Evolutionary conservation across 2,888 invertebrate species (phyloP).

Genomic region (Bhutanitis thaidina): DNA sequence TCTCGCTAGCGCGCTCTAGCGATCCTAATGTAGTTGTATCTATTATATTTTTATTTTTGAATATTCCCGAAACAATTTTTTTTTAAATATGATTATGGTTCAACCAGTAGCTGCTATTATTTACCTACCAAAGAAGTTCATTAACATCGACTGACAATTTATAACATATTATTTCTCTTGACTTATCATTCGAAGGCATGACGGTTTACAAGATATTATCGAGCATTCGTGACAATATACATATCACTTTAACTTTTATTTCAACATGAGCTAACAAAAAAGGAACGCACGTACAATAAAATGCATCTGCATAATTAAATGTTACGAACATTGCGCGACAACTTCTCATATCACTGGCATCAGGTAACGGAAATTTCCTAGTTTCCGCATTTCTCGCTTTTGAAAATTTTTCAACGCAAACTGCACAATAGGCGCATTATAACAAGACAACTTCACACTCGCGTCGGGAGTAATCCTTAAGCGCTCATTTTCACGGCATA

Average conservation of each 20-base stretch:
- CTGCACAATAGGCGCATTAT: constrained; percentile 34
- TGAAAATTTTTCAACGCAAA: constrained; percentile 18
- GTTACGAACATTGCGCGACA: constrained; percentile 18
- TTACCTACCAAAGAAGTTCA: no score
- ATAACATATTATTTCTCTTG: no score
- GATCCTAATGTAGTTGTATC: no score
- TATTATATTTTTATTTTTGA: no score
- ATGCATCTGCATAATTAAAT: constrained; percentile 19
- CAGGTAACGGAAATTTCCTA: constrained; percentile 20
- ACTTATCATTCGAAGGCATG: no score
- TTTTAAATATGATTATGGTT: no score
- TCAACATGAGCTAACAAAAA: background rate
- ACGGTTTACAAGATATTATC: no score
- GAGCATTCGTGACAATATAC: no score
- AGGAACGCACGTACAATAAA: constrained; percentile 1
- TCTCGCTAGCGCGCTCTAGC: no score
- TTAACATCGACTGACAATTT: no score
- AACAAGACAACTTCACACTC: constrained; percentile 68
- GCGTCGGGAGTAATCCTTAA: constrained; percentile 63
- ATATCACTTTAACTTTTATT: background rate
- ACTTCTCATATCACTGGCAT: constrained; percentile 17
- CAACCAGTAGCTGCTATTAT: no score
- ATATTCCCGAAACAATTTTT: no score
- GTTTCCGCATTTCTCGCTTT: constrained; percentile 15
- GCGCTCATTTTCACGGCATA: constrained; percentile 65